Conservation (phyloP, 1,140 invertebrate species). For the Zaprionus davidi region DNA sequence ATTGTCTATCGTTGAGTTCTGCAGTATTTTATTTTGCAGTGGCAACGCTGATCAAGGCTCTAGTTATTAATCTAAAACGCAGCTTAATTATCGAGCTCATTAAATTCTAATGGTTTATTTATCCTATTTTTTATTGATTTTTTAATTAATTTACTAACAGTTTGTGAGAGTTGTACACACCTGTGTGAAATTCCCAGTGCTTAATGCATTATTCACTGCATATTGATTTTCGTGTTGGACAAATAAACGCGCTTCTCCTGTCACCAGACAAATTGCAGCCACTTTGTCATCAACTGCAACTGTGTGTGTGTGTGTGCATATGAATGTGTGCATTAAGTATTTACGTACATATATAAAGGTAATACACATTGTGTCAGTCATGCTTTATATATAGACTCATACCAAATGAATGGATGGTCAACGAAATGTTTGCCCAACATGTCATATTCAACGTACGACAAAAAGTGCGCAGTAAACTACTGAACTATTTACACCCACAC, state of each 20-base stretch:
- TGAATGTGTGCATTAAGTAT: conserved; percentile 53
- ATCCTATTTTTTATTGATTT: conserved; percentile 49
- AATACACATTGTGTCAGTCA: not conserved
- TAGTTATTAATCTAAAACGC: not conserved
- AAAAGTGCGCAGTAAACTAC: conserved; percentile 73
- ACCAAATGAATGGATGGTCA: conserved; percentile 31
- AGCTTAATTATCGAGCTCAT: not conserved
- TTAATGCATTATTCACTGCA: conserved; percentile 56
- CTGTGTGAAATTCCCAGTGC: conserved; percentile 53
- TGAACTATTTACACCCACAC: conserved; percentile 51
- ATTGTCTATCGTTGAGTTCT: not conserved
- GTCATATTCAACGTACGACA: conserved; percentile 45
- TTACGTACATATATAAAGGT: conserved; percentile 13
- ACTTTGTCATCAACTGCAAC: conserved; percentile 60
- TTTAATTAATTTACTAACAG: not conserved
- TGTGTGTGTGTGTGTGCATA: not conserved
- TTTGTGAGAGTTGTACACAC: conserved; percentile 24
- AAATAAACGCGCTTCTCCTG: conserved; percentile 26
- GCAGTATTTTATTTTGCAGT: not conserved
- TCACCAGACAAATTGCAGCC: conserved; percentile 49
- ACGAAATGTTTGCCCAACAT: conserved; percentile 47
- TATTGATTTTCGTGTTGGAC: conserved; percentile 60
- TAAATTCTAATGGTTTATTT: not conserved
- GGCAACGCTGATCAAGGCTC: conserved; percentile 14
- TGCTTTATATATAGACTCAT: not conserved